Percentiles rank a stretch among this genome's conserved stretches.
These are phyloP conservation scores for Rutilus rutilus DNA, from an alignment of 2,113 vertebrate genomes.

Conservation along the genomic window DNA sequence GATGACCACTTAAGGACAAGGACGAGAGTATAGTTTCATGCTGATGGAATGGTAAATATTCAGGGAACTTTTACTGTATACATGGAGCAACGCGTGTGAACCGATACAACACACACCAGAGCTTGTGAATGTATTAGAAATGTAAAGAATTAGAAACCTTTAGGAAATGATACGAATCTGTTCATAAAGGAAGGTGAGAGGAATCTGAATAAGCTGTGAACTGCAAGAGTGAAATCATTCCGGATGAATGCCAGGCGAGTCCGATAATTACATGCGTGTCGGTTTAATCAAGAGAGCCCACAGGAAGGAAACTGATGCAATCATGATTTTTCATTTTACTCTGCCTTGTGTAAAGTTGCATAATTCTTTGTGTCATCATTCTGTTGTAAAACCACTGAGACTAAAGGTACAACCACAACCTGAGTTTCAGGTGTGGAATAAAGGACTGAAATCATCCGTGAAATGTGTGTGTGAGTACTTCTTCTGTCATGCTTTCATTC, in stretches of 20 bases:
- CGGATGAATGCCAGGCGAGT: not conserved
- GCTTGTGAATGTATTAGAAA: not conserved
- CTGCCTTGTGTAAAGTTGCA: not conserved
- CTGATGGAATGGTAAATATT: not conserved
- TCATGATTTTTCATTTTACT: not conserved
- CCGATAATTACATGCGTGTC: not conserved
- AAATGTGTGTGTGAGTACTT: not conserved
- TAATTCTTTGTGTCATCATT: not conserved
- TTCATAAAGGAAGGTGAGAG: not conserved
- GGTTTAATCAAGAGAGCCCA: not conserved
- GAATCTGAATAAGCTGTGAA: not conserved
- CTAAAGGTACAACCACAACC: constrained; percentile 28
- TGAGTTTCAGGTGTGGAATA: constrained; percentile 35
- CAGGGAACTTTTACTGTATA: not conserved
- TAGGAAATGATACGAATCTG: not conserved
- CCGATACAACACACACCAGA: not conserved
- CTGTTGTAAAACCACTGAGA: not conserved
- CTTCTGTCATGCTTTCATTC: not conserved
- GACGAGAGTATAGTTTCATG: not conserved
- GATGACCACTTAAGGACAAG: not conserved
- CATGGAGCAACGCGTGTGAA: not conserved
- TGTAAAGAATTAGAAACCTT: not conserved
- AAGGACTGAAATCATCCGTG: constrained; percentile 3
- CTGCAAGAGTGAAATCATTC: not conserved
- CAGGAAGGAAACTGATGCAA: constrained; percentile 28